Evolutionary conservation across 2,113 vertebrate species (phyloP), one percentile per base, ranked within the genome.

Genomic region (Calidris pygmaea): DNA sequence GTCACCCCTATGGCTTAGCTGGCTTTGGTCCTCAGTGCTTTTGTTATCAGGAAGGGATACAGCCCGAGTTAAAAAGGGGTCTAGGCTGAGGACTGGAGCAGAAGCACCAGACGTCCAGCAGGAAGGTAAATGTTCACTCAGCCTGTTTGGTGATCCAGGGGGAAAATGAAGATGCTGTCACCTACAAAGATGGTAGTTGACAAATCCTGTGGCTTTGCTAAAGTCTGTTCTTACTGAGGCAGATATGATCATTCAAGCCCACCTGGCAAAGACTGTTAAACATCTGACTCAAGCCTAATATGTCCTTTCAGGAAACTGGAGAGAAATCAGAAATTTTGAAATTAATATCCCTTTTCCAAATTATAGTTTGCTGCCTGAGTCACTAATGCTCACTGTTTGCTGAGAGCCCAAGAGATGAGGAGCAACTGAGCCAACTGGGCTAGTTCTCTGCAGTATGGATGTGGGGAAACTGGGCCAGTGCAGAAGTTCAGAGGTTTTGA

Each of bases 401-500:
- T 68, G 70, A 89, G 43, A 60, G 14, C 6, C 10, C 0, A 0
- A 67, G 30, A 27, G 18, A 26, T 39, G n/a, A 86, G 45, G 34
- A 68, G 29, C 15, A 75, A 56, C 68, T 81, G 48, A n/a, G 59
- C 22, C 20, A 39, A 29, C 39, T 3, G 6, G 34, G 16, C 26
- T 75, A 27, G 8, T 39, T 85, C 34, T 85, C 56, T 77, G 26
- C 5, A 5, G 11, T 9, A 20, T 26, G 20, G 55, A 26, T 2
- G 0, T n/a, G 19, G 53, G 27, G 37, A 89, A 91, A 56, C 0
- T 2, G 37, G 32, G 14, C 13, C 41, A 62, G 14, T 65, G 59
- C 24, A 56, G 20, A 77, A 48, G 29, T 35, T 84, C 41, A 63
- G 59, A 74, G 37, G 29, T 63, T 71, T 76, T 63, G 39, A 35